Percentiles rank a stretch among this genome's conserved stretches.
phyloP scores from a whole-genome alignment of 2,113 vertebrate genomes.

The Prolemur simus region DNA sequence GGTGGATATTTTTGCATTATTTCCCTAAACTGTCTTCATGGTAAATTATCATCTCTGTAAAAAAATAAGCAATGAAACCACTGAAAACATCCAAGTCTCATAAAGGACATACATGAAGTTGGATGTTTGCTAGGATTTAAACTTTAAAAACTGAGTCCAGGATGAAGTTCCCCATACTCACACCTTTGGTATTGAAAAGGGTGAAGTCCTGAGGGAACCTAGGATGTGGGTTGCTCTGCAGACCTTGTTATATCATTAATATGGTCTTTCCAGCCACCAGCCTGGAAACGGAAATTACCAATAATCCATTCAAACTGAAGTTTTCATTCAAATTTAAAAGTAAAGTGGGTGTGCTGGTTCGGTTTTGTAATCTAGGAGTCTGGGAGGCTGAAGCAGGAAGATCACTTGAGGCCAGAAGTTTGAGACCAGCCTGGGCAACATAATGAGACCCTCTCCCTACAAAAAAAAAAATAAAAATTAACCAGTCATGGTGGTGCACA shows the following conservation, averaged over 20 bases:
- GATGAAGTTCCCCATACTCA: background rate
- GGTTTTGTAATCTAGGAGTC: too few species aligned
- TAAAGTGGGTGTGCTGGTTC: background rate
- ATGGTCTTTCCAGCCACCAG: background rate
- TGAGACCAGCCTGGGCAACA: too few species aligned
- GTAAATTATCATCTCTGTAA: background rate
- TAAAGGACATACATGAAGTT: background rate
- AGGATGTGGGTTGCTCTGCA: background rate
- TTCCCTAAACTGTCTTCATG: background rate
- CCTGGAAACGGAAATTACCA: background rate
- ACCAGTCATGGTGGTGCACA: too few species aligned
- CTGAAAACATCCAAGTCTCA: background rate
- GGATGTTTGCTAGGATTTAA: background rate
- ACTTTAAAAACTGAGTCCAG: background rate
- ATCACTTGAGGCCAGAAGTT: too few species aligned
- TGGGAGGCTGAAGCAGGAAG: too few species aligned
- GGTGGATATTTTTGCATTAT: background rate
- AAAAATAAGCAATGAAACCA: background rate
- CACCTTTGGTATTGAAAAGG: background rate
- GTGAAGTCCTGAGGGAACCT: background rate
- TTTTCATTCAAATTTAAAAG: constrained; percentile 35
- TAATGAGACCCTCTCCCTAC: too few species aligned
- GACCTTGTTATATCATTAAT: background rate
- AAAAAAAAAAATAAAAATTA: too few species aligned
- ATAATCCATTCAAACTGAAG: background rate